phyloP scores from a whole-genome alignment of 2,797 vertebrate species.

The Sebastolobus altivelis region DNA sequence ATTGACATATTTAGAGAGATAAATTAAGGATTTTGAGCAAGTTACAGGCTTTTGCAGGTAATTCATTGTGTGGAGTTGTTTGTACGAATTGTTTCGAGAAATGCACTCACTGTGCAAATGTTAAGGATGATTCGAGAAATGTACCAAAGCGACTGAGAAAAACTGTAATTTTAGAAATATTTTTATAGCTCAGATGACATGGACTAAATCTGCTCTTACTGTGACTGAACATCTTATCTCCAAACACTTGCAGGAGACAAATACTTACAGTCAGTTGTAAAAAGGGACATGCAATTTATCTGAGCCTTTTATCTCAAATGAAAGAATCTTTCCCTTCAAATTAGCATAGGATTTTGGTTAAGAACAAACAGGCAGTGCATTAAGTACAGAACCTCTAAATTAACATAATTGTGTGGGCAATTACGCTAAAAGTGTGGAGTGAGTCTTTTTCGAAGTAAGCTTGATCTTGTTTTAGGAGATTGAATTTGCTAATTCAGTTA shows the following conservation, averaged over 20 bases:
- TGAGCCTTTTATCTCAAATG: conserved; percentile 44
- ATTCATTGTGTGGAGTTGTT: not conserved
- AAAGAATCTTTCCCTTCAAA: conserved; percentile 45
- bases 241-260: conserved; percentile 3
- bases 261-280: conserved; percentile 24
- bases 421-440: conserved; percentile 78
- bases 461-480: conserved; percentile 76
- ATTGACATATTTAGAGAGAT: not conserved
- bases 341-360: conserved; percentile 51
- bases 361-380: conserved; percentile 59
- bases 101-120: not conserved
- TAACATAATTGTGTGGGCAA: conserved; percentile 79
- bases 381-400: conserved; percentile 65
- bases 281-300: conserved; percentile 20
- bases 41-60: not conserved
- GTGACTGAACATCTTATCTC: conserved; percentile 6
- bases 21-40: not conserved
- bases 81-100: not conserved
- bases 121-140: not conserved
- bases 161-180: conserved; percentile 2
- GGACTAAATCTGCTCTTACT: conserved; percentile 7
- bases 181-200: conserved; percentile 7
- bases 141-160: not conserved
- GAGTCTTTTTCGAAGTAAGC: conserved; percentile 64
- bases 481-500: conserved; percentile 81